Evolutionary conservation across 2,113 vertebrate species (phyloP).

Genomic region (Formicarius rufipectus): DNA sequence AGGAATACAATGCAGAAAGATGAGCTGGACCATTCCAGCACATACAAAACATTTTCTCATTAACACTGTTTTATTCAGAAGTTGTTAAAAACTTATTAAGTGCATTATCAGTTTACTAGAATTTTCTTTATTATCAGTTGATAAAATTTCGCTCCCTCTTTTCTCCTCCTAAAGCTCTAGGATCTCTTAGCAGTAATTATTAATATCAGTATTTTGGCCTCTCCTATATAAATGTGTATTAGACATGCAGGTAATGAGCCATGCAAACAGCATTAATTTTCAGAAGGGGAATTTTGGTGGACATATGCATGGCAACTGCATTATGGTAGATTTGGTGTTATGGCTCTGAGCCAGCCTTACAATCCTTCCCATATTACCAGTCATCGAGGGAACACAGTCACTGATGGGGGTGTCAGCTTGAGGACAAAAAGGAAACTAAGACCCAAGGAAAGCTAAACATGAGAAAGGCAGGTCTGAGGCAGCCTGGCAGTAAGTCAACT

Average conservation of each 20-base stretch:
- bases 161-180: neutral
- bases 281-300: neutral
- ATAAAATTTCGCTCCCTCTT: neutral
- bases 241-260: neutral
- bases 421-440: neutral
- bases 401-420: neutral
- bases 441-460: neutral
- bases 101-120: neutral
- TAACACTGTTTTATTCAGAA: neutral
- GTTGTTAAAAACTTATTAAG: neutral
- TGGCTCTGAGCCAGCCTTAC: neutral
- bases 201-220: neutral
- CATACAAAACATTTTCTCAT: neutral
- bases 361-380: neutral
- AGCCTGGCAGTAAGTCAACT: constrained; percentile 35
- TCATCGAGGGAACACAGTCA: neutral
- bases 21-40: neutral
- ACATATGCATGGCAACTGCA: neutral
- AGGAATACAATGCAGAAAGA: neutral
- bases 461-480: neutral
- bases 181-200: neutral
- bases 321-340: neutral
- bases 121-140: neutral
- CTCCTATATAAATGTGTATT: neutral
- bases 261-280: constrained; percentile 11